Evolutionary conservation across 37 sponge, comb jelly and placozoan species (phyloP), one percentile per base, ranked within the genome.

Genomic region (Chondrilla cf. caribensis): DNA sequence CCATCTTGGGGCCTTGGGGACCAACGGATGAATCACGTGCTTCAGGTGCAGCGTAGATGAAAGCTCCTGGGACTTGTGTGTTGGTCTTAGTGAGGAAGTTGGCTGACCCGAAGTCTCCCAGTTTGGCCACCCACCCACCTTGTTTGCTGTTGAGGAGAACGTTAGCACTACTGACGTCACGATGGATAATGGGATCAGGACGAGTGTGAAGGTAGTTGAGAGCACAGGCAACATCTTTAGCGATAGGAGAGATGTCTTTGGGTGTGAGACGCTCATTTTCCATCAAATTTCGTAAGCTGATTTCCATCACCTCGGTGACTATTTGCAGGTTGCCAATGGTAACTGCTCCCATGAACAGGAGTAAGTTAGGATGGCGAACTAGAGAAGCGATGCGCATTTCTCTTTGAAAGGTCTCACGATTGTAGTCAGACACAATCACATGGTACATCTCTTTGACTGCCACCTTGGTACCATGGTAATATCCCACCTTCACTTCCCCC

Each of bases 111-210:
- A 82, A 92, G 60, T 88, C 89, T 33, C 88, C 81, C 19, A 92
- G 70, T 58, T 92, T 92, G 28, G 93, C 93, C 41, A 25, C 55
- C 93, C 93, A 88, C 9, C 54, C 64, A 28, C 41, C 43, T 14
- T 79, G 80, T 17, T 26, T 29, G 4, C 86, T 47, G 58, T 87
- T 70, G 18, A 93, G 75, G 7, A 90, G 80, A 0, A 93, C 88
- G 79, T 91, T 85, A 54, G 86, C 84, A 59, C 86, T 87, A 68
- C 88, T 93, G 70, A 93, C 78, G 44, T 93, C 94, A 9, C 94
- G 85, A 41, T 93, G 94, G 8, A 90, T 42, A 19, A 93, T 84
- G 18, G 94, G 94, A 0, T 85, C 72, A 25, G 94, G 94, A 19
- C 60, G 67, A 4, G 70, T 51, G 79, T 93, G 94, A n/a, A 93